Conservation (phyloP, 2,113 vertebrate species). For the Barbus barbus region DNA sequence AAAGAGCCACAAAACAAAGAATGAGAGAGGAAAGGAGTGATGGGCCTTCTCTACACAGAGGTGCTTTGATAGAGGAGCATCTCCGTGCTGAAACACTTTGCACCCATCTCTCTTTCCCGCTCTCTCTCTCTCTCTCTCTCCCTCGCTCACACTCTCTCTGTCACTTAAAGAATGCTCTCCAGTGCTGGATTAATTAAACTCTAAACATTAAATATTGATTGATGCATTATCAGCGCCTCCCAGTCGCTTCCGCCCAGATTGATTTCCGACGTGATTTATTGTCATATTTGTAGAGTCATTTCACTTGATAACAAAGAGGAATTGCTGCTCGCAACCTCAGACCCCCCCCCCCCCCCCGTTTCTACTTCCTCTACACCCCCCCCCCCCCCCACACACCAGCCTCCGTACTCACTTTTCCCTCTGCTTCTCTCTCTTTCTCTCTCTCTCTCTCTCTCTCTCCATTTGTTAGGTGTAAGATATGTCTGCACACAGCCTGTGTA, state of each 20-base stretch:
- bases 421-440: slow-evolving; percentile 50
- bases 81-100: slow-evolving; percentile 90
- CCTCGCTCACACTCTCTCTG: slow-evolving; percentile 72
- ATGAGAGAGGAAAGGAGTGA: slow-evolving; percentile 45
- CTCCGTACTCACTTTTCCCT: slow-evolving; percentile 29
- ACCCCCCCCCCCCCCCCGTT: slow-evolving; percentile 66
- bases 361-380: slow-evolving; percentile 22
- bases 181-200: slow-evolving; percentile 99
- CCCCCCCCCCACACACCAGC: slow-evolving; percentile 15
- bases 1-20: slow-evolving; percentile 13
- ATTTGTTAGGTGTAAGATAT: slow-evolving; percentile 61
- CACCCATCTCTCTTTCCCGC: slow-evolving; percentile 83
- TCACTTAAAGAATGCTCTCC: slow-evolving; percentile 98
- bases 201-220: slow-evolving; percentile 99
- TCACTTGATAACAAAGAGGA: slow-evolving; percentile 98
- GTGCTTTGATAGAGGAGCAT: slow-evolving; percentile 90
- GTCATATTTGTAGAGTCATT: slow-evolving; percentile 99
- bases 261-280: slow-evolving; percentile 99
- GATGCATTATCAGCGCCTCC: slow-evolving; percentile 99
- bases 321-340: slow-evolving; percentile 83
- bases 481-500: slow-evolving; percentile 52
- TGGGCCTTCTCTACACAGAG: slow-evolving; percentile 69
- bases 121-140: slow-evolving; percentile 57
- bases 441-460: slow-evolving; percentile 52
- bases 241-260: slow-evolving; percentile 97